Evolutionary conservation across 2,888 invertebrate species (phyloP).

Genomic region (Oligia fasciuncula): DNA sequence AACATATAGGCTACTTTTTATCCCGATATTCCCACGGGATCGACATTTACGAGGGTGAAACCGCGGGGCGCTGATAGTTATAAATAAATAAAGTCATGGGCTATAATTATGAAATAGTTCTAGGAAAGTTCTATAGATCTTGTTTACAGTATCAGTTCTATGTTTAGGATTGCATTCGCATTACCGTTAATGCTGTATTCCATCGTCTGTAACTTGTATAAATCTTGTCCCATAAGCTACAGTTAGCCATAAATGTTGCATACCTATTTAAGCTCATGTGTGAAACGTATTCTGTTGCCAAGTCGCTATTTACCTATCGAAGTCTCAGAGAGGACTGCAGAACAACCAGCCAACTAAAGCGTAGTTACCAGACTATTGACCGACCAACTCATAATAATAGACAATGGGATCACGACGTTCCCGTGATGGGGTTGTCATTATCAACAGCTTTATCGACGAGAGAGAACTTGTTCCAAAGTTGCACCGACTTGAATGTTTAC

Average conservation of each 20-base stretch:
- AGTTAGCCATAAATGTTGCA: background rate
- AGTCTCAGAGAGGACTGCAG: background rate
- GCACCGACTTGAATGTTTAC: background rate
- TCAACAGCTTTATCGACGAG: background rate
- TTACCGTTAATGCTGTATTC: background rate
- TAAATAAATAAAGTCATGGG: too few relatives aligned
- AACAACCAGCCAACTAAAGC: background rate
- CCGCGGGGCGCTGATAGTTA: too few relatives aligned
- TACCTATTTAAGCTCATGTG: conserved; percentile 2
- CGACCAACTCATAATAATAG: background rate
- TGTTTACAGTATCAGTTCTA: background rate
- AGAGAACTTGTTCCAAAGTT: conserved; percentile 11
- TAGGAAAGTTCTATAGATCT: background rate
- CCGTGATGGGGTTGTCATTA: background rate
- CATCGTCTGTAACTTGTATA: background rate
- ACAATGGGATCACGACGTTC: background rate
- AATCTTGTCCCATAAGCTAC: background rate
- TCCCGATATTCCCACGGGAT: too few relatives aligned
- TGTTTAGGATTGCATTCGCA: background rate
- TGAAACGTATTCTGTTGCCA: conserved; percentile 21
- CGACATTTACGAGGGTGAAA: too few relatives aligned
- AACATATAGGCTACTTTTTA: too few relatives aligned
- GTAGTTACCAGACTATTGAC: too few relatives aligned
- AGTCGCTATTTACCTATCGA: conserved; percentile 2
- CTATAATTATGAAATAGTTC: background rate